Conservation (phyloP, 2,888 invertebrate species). For the Hemaris fuciformis region DNA sequence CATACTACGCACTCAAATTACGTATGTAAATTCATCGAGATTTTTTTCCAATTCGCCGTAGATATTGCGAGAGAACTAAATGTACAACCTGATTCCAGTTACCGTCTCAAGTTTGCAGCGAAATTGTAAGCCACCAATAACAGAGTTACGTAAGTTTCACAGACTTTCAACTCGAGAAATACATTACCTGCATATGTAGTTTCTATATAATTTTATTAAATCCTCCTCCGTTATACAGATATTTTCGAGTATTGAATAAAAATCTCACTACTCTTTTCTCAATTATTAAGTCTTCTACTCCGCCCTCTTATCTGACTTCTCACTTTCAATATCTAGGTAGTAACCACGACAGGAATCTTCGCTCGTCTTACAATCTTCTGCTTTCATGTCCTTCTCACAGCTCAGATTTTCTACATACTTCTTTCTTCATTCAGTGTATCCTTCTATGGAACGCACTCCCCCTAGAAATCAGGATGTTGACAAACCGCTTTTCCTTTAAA, state of each 20-base stretch:
- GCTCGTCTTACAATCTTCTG: too few species aligned
- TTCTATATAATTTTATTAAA: not conserved
- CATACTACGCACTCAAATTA: not conserved
- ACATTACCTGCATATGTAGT: not conserved
- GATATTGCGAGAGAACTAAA: constrained; percentile 25
- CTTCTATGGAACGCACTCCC: too few species aligned
- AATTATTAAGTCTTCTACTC: too few species aligned
- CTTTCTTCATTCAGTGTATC: too few species aligned
- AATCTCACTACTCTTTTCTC: too few species aligned
- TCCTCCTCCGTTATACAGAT: not conserved
- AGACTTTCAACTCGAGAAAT: constrained; percentile 23
- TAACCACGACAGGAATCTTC: too few species aligned
- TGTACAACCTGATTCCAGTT: constrained; percentile 43
- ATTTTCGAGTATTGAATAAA: not conserved
- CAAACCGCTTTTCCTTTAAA: too few species aligned
- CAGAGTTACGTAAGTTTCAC: constrained; percentile 25
- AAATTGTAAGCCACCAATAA: constrained; percentile 49
- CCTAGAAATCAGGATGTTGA: too few species aligned
- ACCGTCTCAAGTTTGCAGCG: constrained; percentile 37
- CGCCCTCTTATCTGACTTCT: too few species aligned
- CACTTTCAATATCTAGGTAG: too few species aligned
- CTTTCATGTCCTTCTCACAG: too few species aligned
- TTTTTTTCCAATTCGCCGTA: not conserved
- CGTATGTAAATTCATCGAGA: not conserved
- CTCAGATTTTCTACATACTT: too few species aligned